Percentiles rank a stretch among this genome's conserved stretches.
These are phyloP conservation scores for Drosophila monieri DNA, from an alignment of 2,888 invertebrate genomes.

Conservation along the genomic window DNA sequence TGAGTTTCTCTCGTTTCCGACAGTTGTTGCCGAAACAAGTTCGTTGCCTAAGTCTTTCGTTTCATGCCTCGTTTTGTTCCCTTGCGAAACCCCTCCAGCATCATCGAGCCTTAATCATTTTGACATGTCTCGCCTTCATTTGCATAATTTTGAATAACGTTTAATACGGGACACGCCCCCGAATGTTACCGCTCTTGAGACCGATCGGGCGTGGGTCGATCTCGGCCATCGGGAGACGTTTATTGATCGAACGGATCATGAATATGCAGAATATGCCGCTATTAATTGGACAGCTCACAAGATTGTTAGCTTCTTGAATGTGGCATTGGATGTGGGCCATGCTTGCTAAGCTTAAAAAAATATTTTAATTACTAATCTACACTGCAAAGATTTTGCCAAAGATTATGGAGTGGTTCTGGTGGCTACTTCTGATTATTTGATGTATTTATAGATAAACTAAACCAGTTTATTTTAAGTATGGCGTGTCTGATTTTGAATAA, in stretches of 20 bases:
- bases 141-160: constrained; percentile 65
- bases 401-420: neutral
- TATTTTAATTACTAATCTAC: constrained; percentile 14
- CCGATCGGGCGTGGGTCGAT: constrained; percentile 20
- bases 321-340: constrained; percentile 30
- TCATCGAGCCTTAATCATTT: constrained; percentile 43
- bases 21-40: constrained; percentile 45
- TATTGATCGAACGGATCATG: constrained; percentile 55
- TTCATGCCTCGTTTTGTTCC: constrained; percentile 23
- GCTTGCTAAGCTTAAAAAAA: constrained; percentile 15
- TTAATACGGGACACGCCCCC: constrained; percentile 63
- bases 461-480: neutral
- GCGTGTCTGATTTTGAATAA: neutral
- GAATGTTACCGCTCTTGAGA: constrained; percentile 1
- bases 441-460: neutral
- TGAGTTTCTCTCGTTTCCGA: constrained; percentile 4
- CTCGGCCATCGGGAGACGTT: constrained; percentile 13
- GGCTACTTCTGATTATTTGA: neutral
- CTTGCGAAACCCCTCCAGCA: constrained; percentile 22
- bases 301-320: constrained; percentile 71
- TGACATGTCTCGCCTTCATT: constrained; percentile 48
- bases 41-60: constrained; percentile 66
- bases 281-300: constrained; percentile 72
- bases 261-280: constrained; percentile 67
- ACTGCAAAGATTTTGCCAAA: neutral